Evolutionary conservation across 2,888 invertebrate species (phyloP), one percentile per base, ranked within the genome.

Genomic region (Cataglyphis albicans): DNA sequence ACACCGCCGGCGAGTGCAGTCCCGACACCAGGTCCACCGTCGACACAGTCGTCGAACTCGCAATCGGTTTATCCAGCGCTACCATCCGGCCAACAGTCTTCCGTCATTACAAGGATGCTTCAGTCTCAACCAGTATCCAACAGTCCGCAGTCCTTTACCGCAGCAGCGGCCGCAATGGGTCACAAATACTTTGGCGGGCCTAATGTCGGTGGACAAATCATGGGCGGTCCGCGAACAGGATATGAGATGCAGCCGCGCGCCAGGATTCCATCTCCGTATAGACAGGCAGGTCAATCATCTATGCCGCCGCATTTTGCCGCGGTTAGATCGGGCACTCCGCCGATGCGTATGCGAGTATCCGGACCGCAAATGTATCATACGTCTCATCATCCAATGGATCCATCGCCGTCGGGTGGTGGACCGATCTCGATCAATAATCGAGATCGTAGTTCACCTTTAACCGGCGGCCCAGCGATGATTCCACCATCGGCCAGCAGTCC

Each of bases 81-180:
- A 92, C 94, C 94, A 86, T 94, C 93, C 88, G 95, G 95, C 84
- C 76, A 78, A 57, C 94, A 93, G 90, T 94, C 94, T 84, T 96
- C 96, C 59, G 96, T 96, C 9, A 96, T 96, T 65, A 96, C 96
- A 10, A 95, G 96, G 87, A 96, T 96, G 96, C 95, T 96, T 63
- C 96, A 96, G 88, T 94, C 95, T 1, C 95, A 95, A 86, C 94
- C 95, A 0, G 93, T 94, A 0, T 91, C 92, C 55, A 89, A 90
- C 44, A 92, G 88, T 21, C 93, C 93, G n/a, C 94, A 94, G 64
- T 94, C 94, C 3, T 95, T 95, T 75, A 93, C 94, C 35, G 94
- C 94, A 0, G 94, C 94, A 1, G 94, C 95, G 4, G 93, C 94
- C 0, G 94, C 95, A 0, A 95, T 95, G 94, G 94, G 95, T 3